Base-by-base conservation (phyloP, 2,888 invertebrate species). In the Drosophila cracens region DNA sequence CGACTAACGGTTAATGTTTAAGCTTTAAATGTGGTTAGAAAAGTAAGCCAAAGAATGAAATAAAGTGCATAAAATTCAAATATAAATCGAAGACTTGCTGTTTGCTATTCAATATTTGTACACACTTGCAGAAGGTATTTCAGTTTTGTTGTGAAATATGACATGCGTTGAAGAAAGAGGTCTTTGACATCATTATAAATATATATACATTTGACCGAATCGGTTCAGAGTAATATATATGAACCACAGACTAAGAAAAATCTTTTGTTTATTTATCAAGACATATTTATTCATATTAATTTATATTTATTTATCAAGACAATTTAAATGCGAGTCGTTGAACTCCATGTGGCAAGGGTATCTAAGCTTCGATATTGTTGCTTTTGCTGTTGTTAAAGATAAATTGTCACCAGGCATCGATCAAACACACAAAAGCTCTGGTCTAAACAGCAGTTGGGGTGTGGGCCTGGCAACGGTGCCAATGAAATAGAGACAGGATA, bases 381-480 rank as follows among this genome's bases (percentile, higher is more conserved):
- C 16, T 5, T 1, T 43, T 51, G 6, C 36, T 31, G 40, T 60
- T 59, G 58, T 59, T 66, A 33, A 71, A 65, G 71, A 68, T 61
- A 87, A 87, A 76, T 86, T 88, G 87, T 85, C 85, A 85, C 81
- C 89, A 69, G 72, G 84, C 76, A 85, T 85, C 85, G 85, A 85
- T 72, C 85, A 85, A 85, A 85, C 85, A 52, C 29, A 36, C 51
- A 49, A 56, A 53, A 59, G 46, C 46, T 29, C n/a, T n/a, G 31
- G n/a, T 31, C 34, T 34, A 53, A 53, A 53, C 25, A 53, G 34
- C 38, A 27, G 18, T 6, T 11, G 33, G 61, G 49, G 21, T 25
- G 46, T 49, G 49, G 66, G 61, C 83, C 52, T 87, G 89, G 89
- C 89, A 85, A 88, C 84, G 68, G 68, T 54, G 73, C 68, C 80